Evolutionary conservation across 35 echinoderm and acorn worm genomes (phyloP).

Genomic region (Amphiura filiformis): DNA sequence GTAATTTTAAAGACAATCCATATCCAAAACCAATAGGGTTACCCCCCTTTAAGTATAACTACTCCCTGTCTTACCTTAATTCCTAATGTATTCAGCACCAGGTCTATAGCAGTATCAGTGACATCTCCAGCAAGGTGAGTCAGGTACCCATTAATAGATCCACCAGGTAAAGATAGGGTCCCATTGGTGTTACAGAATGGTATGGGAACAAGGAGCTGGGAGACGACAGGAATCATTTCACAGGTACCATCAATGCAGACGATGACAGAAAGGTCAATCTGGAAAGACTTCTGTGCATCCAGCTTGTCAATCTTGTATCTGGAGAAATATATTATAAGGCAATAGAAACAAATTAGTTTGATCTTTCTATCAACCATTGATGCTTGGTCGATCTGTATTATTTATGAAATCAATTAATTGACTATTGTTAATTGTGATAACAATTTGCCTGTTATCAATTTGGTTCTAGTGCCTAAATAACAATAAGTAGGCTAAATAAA

Average conservation of each 20-base stretch:
- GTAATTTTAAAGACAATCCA: no score
- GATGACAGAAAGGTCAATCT: not conserved
- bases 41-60: no score
- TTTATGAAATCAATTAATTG: no score
- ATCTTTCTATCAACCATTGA: no score
- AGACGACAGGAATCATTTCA: not conserved
- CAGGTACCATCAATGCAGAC: constrained; percentile 13
- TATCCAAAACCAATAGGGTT: no score
- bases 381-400: no score
- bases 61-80: no score
- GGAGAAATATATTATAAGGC: not conserved
- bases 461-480: no score
- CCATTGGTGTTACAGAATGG: constrained; percentile 25
- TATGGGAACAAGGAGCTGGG: not conserved
- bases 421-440: no score
- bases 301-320: constrained; percentile 20
- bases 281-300: not conserved
- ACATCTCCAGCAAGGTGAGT: not conserved
- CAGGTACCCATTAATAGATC: not conserved
- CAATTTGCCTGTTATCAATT: no score
- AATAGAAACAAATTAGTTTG: no score
- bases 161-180: constrained; percentile 2
- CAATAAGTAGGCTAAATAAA: no score
- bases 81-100: not conserved
- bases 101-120: not conserved